Base-by-base conservation (phyloP, 2,888 invertebrate genomes). In the Ennomos quercinarius region DNA sequence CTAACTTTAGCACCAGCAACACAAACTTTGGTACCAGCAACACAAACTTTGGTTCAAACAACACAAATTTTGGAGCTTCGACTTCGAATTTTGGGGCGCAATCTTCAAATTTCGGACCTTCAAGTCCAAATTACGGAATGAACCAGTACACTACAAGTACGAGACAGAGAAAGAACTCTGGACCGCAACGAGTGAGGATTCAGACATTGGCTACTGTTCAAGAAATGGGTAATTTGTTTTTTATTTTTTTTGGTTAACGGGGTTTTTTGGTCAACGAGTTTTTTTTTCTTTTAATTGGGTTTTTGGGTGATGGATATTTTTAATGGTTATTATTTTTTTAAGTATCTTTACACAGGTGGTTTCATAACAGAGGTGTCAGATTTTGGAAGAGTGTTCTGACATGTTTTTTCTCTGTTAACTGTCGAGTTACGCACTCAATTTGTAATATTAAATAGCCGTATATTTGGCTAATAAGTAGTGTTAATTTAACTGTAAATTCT, bases 191-290 rank as follows among this genome's bases (percentile, higher is more conserved):
- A 4, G 83, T 88, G 53, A 92, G 93, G 63, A 75, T 89, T 41
- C 92, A 90, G 74, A 88, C 86, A 71, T 71, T 93, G 70, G 91
- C 96, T 45, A 96, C 96, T 53, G 96, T 96, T 38, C 96, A 96
- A 83, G 96, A 96, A 93, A 93, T 95, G 91, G 96, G 96, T 96
- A 95, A 94, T 90, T 63, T 13, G 1, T 35, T 63, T 61, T 47
- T 2, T 41, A 69, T 77, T 66, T 70, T 76, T 38, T 11, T 27
- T 27, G 27, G 27, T 27, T 3, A 27, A 27, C 6, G 4, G 3
- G 6, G 6, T 27, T 27, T 27, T 27, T 27, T 27, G 27, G 27
- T 4, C 5, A 27, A 27, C 6, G 27, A 4, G 17, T 17, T 17
- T 17, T 27, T 4, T 27, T 27, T 17, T 17, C 3, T 17, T 2